Evolutionary conservation across 1,140 invertebrate species (phyloP), one percentile per base, ranked within the genome.

Genomic region (Episyrphus balteatus): DNA sequence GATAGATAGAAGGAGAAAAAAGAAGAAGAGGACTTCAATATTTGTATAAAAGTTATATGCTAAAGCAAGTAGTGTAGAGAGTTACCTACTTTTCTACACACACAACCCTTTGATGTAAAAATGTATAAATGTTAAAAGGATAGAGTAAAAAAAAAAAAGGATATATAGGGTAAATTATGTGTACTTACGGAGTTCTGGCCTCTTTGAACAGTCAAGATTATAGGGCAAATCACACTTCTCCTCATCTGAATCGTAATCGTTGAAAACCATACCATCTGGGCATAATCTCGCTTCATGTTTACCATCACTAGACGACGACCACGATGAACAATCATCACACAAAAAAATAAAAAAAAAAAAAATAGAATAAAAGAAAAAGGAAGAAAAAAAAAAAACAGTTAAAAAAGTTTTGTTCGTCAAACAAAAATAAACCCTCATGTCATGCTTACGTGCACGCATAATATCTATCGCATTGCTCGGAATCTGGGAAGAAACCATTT

Each of bases 201-300:
- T 73, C 51, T 82, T 78, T 1, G 72, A 74, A 69, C 88, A 92
- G 65, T 92, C 87, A 48, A 92, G 83, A 54, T 86, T 86, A 61
- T 88, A 88, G 0, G 87, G 87, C 50, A 90, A 71, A 62, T 92
- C 88, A 59, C 88, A 92, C 59, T 91, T 90, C 66, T 90, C 89
- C 47, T 87, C 80, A 47, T 80, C 74, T 1, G 81, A 74, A 49
- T 80, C 83, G 68, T 81, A 89, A 62, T 92, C 87, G 54, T 92
- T 88, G 71, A 92, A 93, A 12, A 92, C 88, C 69, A 91, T 81
- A n/a, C 90, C 90, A 61, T 92, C 89, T 0, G 87, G 83, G 55
- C 89, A 92, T 0, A 91, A 70, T 59, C 86, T 85, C 53, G 86
- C 84, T 1, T 75, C 83, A 36, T 82, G 75, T 49, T 75, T 73